These are phyloP conservation scores for Chrysopa pallens DNA, from an alignment of 1,140 invertebrate species.

Conservation along the genomic window DNA sequence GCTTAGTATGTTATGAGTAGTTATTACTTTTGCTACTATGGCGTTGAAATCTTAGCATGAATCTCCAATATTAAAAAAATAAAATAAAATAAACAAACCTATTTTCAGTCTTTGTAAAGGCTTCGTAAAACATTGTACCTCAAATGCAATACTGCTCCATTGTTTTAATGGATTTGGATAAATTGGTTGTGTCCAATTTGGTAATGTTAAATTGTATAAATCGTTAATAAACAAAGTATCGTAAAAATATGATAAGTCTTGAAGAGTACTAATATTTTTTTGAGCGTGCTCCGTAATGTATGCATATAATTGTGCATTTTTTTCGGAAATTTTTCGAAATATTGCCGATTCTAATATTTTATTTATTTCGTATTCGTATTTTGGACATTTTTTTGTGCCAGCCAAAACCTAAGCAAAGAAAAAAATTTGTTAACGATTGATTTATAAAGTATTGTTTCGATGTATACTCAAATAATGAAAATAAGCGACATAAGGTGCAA, in stretches of 20 bases:
- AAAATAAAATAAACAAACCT: slow-evolving; percentile 23
- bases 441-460: slow-evolving; percentile 6
- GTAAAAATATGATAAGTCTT: slow-evolving; percentile 39
- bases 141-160: slow-evolving; percentile 31
- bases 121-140: slow-evolving; percentile 26
- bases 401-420: slow-evolving; percentile 20
- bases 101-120: slow-evolving; percentile 31
- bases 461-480: not conserved
- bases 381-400: slow-evolving; percentile 44
- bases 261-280: slow-evolving; percentile 27
- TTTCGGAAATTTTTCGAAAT: slow-evolving; percentile 34
- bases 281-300: slow-evolving; percentile 43
- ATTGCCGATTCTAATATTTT: slow-evolving; percentile 33
- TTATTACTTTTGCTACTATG: too few relatives aligned
- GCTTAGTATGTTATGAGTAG: too few relatives aligned
- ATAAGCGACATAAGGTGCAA: not conserved
- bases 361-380: slow-evolving; percentile 35
- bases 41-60: too few relatives aligned
- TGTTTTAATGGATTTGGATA: slow-evolving; percentile 29
- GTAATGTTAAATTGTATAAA: slow-evolving; percentile 50
- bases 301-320: slow-evolving; percentile 40
- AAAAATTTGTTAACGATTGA: not conserved
- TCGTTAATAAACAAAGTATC: slow-evolving; percentile 49
- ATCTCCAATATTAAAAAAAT: too few relatives aligned
- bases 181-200: slow-evolving; percentile 45